These are phyloP conservation scores for Conomelus anceps DNA, from an alignment of 2,888 invertebrate species.

Conservation along the genomic window DNA sequence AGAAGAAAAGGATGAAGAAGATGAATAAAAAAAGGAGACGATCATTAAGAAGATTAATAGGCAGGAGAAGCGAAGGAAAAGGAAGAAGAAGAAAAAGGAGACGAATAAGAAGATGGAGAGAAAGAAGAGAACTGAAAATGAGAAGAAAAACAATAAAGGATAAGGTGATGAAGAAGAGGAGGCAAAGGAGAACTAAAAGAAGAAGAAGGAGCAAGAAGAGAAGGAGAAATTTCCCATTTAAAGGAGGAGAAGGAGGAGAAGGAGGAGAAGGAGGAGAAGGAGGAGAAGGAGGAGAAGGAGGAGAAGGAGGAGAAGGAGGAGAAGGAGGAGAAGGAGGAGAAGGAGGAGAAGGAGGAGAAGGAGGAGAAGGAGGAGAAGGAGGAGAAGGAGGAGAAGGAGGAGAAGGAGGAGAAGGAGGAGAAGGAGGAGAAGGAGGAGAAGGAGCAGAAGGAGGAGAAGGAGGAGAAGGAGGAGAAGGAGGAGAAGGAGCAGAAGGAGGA, in stretches of 20 bases:
- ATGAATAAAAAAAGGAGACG: neutral
- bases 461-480: neutral
- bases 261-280: too few relatives aligned
- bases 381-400: neutral
- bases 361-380: too few relatives aligned
- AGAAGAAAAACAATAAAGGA: too few relatives aligned
- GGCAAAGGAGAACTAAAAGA: neutral
- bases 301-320: too few relatives aligned
- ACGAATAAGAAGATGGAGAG: neutral
- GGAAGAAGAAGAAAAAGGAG: neutral
- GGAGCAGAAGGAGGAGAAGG: neutral
- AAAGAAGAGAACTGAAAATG: neutral
- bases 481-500: neutral
- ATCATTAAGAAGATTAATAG: too few relatives aligned
- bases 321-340: neutral
- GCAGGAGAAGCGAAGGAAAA: neutral
- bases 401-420: neutral
- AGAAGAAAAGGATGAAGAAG: neutral
- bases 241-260: neutral
- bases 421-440: too few relatives aligned
- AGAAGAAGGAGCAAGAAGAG: neutral
- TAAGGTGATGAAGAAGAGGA: neutral
- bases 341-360: neutral
- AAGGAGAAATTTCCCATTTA: too few relatives aligned
- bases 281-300: too few relatives aligned